These are phyloP conservation scores for Sardinella longiceps DNA, from an alignment of 2,797 vertebrate species.

Conservation along the genomic window DNA sequence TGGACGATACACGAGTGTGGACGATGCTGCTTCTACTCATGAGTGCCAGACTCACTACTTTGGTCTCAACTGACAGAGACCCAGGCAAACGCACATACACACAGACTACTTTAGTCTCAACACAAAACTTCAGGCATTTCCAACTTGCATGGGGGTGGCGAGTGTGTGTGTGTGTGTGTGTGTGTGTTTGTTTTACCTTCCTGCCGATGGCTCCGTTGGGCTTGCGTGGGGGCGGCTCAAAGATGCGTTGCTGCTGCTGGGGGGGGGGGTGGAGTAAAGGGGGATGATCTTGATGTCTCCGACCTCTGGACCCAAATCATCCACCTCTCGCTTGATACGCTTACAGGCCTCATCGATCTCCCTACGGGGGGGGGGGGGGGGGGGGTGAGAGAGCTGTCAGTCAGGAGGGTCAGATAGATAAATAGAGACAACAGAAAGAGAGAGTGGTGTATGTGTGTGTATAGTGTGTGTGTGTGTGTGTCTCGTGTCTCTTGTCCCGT, in stretches of 20 bases:
- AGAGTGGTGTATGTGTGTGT: no score
- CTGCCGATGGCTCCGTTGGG: conserved; percentile 95
- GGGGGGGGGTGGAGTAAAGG: conserved; percentile 96
- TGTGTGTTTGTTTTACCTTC: conserved; percentile 78
- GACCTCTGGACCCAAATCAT: conserved; percentile 96
- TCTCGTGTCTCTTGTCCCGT: no score
- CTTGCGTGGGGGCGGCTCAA: conserved; percentile 95
- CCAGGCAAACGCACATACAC: no score
- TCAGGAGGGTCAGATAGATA: neutral
- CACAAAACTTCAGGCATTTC: no score
- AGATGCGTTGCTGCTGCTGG: conserved; percentile 97
- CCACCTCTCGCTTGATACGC: conserved; percentile 97
- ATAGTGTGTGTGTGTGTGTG: no score
- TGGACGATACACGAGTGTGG: no score
- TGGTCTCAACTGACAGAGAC: no score
- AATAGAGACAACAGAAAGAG: neutral
- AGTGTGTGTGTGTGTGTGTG: neutral
- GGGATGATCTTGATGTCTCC: conserved; percentile 99
- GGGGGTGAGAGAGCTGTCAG: neutral
- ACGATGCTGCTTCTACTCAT: no score
- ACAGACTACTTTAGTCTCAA: no score
- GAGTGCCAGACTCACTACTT: no score
- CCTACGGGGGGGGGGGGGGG: conserved; percentile 71
- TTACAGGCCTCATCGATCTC: conserved; percentile 99
- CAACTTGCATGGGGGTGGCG: no score